Evolutionary conservation across 2,797 vertebrate genomes (phyloP), one percentile per base, ranked within the genome.

Genomic region (Molothrus aeneus): DNA sequence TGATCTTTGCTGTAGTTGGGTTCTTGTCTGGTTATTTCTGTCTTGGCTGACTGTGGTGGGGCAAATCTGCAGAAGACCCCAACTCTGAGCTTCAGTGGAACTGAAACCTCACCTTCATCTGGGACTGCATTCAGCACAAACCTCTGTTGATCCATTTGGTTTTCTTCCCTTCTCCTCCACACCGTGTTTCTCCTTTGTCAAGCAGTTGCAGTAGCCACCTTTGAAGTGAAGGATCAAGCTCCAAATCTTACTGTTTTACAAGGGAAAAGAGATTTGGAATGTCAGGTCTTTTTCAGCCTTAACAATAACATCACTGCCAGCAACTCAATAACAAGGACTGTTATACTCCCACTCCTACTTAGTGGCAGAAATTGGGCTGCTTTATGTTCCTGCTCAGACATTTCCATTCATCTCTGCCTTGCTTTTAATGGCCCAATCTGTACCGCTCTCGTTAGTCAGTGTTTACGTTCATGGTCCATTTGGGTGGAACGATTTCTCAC

Each of bases 261-360:
- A 95, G 75, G 78, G 90, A 96, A 95, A 92, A 73, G 86, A 96
- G 93, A 83, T 95, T 96, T 93, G 95, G 92, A 97, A 92, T 54
- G 66, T 83, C 91, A 53, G 85, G 90, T 94, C 94, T 95, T 97
- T 96, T 94, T 95, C 96, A 97, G 93, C 96, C 86, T 96, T 92
- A 93, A 96, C 93, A 94, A 97, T 75, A 97, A 95, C 85, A 91
- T 96, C 95, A 74, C 74, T 89, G 69, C 87, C 88, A 97, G 91
- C 93, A 92, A 63, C 68, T 94, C 66, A 81, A 40, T 96, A 96
- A 97, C 94, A 95, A 95, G 95, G 85, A 60, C 92, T 93, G 91
- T 95, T 95, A 79, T 78, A 69, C 91, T 97, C 94, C 95, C 81
- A 40, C 90, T 96, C 88, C 92, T 94, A 48, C 96, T 97, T 96